A percentile compares a stretch with the other conserved stretches of the same genome.
phyloP scores from a whole-genome alignment of 2,888 invertebrate genomes.

The Cantharis lateralis region DNA sequence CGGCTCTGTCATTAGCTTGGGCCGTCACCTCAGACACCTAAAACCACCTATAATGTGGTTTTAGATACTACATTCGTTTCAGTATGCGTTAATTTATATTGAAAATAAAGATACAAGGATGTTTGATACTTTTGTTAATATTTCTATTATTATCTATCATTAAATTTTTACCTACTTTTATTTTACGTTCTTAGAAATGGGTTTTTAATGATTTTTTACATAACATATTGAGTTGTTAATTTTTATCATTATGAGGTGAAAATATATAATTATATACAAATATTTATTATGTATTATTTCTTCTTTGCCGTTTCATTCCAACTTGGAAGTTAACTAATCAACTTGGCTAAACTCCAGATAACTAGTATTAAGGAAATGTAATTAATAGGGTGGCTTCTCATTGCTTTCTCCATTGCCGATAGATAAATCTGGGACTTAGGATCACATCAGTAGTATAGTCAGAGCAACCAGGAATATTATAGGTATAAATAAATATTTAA shows the following conservation, averaged over 20 bases:
- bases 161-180: neutral
- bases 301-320: too few species aligned
- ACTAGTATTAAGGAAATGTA: too few species aligned
- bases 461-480: too few species aligned
- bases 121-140: neutral
- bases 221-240: neutral
- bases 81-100: neutral
- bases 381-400: too few species aligned
- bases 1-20: constrained; percentile 54
- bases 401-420: too few species aligned
- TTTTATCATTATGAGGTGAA: neutral
- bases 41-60: constrained; percentile 25
- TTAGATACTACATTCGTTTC: neutral
- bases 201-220: neutral
- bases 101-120: neutral
- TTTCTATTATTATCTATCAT: neutral
- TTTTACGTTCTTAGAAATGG: neutral
- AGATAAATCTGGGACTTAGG: too few species aligned
- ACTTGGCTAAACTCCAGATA: too few species aligned
- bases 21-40: constrained; percentile 45
- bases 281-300: too few species aligned
- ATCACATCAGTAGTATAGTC: too few species aligned
- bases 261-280: too few species aligned
- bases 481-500: too few species aligned
- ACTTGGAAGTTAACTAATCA: too few species aligned